Conservation (phyloP, 2,888 invertebrate species). For the Ptychoptera contaminata region DNA sequence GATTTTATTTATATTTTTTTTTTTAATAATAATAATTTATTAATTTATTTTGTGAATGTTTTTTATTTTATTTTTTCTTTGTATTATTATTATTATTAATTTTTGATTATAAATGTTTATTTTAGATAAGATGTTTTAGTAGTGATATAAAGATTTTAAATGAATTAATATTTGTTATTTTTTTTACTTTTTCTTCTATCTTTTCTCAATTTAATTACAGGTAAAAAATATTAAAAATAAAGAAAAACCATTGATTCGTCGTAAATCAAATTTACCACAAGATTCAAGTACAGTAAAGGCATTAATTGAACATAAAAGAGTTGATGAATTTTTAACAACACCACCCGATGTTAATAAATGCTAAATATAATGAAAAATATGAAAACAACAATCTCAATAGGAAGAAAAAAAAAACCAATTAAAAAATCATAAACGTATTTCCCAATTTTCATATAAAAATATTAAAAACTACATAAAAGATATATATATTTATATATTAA, state of each 20-base stretch:
- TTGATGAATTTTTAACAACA: conserved; percentile 77
- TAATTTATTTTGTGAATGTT: too few relatives aligned
- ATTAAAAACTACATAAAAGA: too few relatives aligned
- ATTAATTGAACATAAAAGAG: conserved; percentile 80
- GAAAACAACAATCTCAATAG: not conserved
- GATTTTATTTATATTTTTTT: too few relatives aligned
- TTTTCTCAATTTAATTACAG: conserved; percentile 23
- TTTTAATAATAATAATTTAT: too few relatives aligned
- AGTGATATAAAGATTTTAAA: too few relatives aligned
- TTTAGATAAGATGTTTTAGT: too few relatives aligned
- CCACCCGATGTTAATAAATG: conserved; percentile 77
- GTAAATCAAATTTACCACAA: conserved; percentile 91
- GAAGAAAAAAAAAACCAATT: not conserved
- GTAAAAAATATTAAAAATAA: conserved; percentile 50
- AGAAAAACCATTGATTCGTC: conserved; percentile 77
- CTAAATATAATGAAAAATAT: conserved; percentile 34
- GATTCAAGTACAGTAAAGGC: conserved; percentile 85
- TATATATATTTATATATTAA: too few relatives aligned
- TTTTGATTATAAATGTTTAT: too few relatives aligned
- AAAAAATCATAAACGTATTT: not conserved
- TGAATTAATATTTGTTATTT: too few relatives aligned
- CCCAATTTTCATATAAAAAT: too few relatives aligned
- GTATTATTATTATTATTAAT: too few relatives aligned
- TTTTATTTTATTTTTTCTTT: too few relatives aligned
- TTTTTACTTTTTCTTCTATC: not conserved